A percentile compares a stretch with the other conserved stretches of the same genome.
Evolutionary conservation across 1,140 invertebrate genomes (phyloP).

Genomic region (Octopus bimaculoides): DNA sequence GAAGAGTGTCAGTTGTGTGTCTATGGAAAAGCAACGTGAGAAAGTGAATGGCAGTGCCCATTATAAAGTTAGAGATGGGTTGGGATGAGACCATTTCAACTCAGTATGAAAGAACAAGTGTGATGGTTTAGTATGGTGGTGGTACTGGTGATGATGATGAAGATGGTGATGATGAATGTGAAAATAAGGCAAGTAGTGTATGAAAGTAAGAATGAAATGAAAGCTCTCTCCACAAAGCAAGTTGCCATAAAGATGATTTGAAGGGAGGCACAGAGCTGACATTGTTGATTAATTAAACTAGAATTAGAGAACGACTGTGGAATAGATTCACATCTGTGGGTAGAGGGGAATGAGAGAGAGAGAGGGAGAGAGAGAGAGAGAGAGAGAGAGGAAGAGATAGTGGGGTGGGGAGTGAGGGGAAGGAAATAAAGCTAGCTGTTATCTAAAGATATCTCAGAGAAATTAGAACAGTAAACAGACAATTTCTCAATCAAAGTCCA

Average conservation of each 20-base stretch:
- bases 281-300: background rate
- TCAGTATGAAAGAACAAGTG: too few species aligned
- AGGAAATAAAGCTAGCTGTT: background rate
- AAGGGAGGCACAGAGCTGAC: background rate
- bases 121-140: background rate
- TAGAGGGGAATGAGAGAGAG: background rate
- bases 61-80: too few species aligned
- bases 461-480: background rate
- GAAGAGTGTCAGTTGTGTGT: too few species aligned
- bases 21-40: too few species aligned
- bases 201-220: too few species aligned
- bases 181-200: background rate
- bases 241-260: background rate
- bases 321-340: background rate
- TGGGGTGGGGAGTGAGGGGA: background rate
- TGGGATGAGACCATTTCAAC: too few species aligned
- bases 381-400: background rate
- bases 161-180: background rate
- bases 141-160: background rate
- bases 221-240: background rate
- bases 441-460: background rate
- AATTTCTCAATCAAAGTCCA: background rate
- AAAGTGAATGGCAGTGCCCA: too few species aligned
- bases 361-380: background rate
- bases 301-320: background rate